Percentiles rank a stretch among this genome's conserved stretches.
Evolutionary conservation across 1,140 invertebrate genomes (phyloP).

Genomic region (Diabrotica virgifera): DNA sequence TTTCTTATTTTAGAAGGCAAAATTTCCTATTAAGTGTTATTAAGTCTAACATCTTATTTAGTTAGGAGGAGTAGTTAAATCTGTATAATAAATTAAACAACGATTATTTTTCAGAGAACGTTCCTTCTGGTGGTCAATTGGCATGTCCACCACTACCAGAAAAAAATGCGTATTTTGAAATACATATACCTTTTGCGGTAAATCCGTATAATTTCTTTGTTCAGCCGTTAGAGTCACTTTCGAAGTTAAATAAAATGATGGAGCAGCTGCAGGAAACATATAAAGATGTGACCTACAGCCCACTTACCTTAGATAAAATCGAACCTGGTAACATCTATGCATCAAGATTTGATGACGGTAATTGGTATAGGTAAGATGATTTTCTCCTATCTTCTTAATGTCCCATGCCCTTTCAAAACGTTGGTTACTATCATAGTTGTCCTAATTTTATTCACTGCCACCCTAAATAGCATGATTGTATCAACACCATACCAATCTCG

Average conservation of each 20-base stretch:
- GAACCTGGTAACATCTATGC: conserved; percentile 45
- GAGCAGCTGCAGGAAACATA: conserved; percentile 37
- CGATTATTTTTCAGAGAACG: conserved; percentile 22
- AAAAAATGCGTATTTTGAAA: conserved; percentile 36
- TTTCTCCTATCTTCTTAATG: too few relatives aligned
- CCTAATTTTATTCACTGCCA: too few relatives aligned
- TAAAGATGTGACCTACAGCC: conserved; percentile 29
- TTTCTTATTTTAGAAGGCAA: too few relatives aligned
- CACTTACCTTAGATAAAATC: conserved; percentile 38
- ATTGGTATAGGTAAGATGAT: conserved; percentile 41
- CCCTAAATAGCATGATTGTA: too few relatives aligned
- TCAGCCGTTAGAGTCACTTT: conserved; percentile 36
- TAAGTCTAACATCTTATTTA: too few relatives aligned
- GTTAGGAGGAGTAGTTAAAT: too few relatives aligned
- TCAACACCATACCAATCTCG: too few relatives aligned
- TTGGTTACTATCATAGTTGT: too few relatives aligned
- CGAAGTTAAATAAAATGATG: conserved; percentile 39
- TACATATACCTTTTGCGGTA: conserved; percentile 42
- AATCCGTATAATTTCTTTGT: conserved; percentile 47
- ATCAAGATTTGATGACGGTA: conserved; percentile 40
- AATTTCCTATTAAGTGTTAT: too few relatives aligned
- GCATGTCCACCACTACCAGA: conserved; percentile 31
- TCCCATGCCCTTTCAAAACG: too few relatives aligned
- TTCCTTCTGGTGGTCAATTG: conserved; percentile 38
- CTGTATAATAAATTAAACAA: too few relatives aligned